Base-by-base conservation (phyloP, 2,113 vertebrate genomes). In the Corythaixoides concolor region DNA sequence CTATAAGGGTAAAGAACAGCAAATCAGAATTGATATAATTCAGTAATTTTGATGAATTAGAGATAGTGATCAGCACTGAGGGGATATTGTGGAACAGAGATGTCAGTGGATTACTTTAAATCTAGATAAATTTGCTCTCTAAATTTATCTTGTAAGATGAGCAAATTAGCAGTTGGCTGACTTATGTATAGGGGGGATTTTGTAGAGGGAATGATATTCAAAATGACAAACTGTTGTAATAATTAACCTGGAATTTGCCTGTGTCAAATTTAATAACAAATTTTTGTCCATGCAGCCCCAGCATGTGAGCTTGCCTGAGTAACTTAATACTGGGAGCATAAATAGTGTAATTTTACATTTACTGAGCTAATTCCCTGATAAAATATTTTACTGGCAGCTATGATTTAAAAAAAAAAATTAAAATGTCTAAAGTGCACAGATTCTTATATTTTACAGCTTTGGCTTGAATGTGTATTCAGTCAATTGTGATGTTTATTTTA, bases 191-290 rank as follows among this genome's bases (percentile, higher is more conserved):
- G 9, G 28, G 28, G 23, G n/a, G 60, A 72, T 30, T 52, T 75
- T 60, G 33, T 41, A 15, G 45, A 76, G 21, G 20, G n/a, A 72
- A 72, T 72, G 30, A 50, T 68, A 90, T 7, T 87, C 64, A 83
- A 73, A 91, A 69, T 94, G 16, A 39, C 50, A 63, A 92, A 72
- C 37, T 47, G 16, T 77, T 94, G 47, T 3, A 10, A 18, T 73
- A 80, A 88, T 95, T 92, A 81, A 82, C 53, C 69, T 90, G 62
- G 64, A 94, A 92, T 64, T 41, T 74, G 22, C 30, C 66, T 82
- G 41, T 91, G 58, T 66, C 81, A 89, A 70, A 87, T 45, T 18
- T 86, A 55, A 52, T 83, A 88, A 64, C 8, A 64, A 10, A 1
- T 82, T 87, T 84, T 87, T 76, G 45, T 66, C 58, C 32, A 6